These are phyloP conservation scores for Arctopsyche grandis DNA, from an alignment of 1,140 invertebrate genomes.

Conservation along the genomic window DNA sequence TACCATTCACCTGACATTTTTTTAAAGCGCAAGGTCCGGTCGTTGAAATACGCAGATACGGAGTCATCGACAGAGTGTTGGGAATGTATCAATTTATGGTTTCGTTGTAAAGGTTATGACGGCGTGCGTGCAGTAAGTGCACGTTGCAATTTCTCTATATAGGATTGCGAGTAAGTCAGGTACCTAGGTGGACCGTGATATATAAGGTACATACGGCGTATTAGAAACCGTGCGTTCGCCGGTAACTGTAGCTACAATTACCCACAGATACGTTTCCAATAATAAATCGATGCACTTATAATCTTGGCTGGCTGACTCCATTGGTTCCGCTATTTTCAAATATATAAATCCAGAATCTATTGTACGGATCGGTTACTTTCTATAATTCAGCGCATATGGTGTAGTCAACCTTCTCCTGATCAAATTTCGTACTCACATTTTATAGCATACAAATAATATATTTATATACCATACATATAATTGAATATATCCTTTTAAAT, in stretches of 20 bases:
- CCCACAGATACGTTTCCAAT: slow-evolving; percentile 44
- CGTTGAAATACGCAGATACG: no score
- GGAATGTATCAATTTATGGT: neutral
- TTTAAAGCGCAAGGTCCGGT: no score
- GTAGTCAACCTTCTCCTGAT: neutral
- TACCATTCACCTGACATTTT: no score
- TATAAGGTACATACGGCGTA: neutral
- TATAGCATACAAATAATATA: neutral
- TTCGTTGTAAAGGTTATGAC: neutral
- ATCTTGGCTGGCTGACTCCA: slow-evolving; percentile 31
- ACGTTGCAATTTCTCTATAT: neutral
- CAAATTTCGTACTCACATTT: neutral
- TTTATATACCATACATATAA: no score
- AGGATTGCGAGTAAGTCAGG: no score
- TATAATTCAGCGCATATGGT: slow-evolving; percentile 35
- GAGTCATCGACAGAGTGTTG: neutral
- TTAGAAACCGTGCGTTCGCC: neutral
- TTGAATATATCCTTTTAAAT: no score
- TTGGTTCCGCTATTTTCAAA: slow-evolving; percentile 54
- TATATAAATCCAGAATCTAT: slow-evolving; percentile 52
- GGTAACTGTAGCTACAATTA: neutral
- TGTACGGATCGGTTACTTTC: slow-evolving; percentile 52
- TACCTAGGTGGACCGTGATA: no score
- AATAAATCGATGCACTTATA: slow-evolving; percentile 54
- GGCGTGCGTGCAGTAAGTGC: neutral